phyloP scores from a whole-genome alignment of 2,113 vertebrate genomes.

The Hippocampus abdominalis region DNA sequence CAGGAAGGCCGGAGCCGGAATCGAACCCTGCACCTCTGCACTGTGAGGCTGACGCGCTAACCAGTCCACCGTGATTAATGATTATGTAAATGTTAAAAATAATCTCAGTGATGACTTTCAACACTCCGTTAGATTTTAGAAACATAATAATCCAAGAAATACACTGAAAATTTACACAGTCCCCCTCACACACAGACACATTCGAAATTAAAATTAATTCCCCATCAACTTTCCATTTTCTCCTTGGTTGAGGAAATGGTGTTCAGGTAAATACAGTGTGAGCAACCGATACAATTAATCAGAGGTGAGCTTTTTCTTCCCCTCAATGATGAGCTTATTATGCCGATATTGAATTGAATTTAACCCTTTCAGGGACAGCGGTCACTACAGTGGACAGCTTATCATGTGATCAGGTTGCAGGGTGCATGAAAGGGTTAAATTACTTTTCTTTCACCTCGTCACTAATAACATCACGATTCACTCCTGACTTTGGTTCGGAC shows the following conservation, averaged over 20 bases:
- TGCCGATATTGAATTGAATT: slow-evolving; percentile 20
- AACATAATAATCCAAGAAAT: neutral
- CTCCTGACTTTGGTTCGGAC: too few relatives aligned
- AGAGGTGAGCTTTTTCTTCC: slow-evolving; percentile 16
- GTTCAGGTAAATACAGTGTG: slow-evolving; percentile 28
- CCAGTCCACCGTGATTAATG: neutral
- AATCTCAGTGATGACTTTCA: neutral
- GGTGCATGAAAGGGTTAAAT: neutral
- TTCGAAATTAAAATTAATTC: slow-evolving; percentile 14
- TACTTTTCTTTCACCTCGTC: too few relatives aligned
- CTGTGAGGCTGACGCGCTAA: too few relatives aligned
- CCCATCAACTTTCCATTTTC: slow-evolving; percentile 50
- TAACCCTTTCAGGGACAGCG: too few relatives aligned
- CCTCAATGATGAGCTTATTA: slow-evolving; percentile 23
- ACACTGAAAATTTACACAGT: neutral
- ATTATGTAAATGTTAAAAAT: neutral
- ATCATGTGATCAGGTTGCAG: too few relatives aligned
- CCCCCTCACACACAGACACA: slow-evolving; percentile 7
- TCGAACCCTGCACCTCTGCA: too few relatives aligned
- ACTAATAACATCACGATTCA: too few relatives aligned
- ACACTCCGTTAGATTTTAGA: too few relatives aligned
- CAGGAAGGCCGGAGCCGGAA: too few relatives aligned
- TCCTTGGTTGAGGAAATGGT: slow-evolving; percentile 31
- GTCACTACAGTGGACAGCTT: too few relatives aligned
- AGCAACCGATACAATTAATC: slow-evolving; percentile 26